Base-by-base conservation (phyloP, 2,888 invertebrate species). In the Chloroclysta siterata region DNA sequence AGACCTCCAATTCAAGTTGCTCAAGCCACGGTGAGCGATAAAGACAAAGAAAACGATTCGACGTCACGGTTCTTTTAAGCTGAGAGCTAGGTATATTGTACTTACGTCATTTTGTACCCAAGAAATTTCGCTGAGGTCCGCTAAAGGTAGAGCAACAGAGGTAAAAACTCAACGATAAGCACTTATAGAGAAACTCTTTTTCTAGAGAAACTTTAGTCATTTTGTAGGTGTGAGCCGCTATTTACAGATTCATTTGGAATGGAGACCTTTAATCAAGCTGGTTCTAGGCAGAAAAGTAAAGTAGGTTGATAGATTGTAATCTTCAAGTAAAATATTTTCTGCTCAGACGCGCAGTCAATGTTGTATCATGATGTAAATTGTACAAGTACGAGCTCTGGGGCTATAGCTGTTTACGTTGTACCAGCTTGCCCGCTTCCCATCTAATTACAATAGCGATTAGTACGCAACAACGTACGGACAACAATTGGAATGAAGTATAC, bases 361-460 rank as follows among this genome's bases (percentile, higher is more conserved):
- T 6, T 17, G 28, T 0, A 51, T 29, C 36, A 13, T 53, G 15
- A 41, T 0, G 56, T 50, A 50, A 55, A 13, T 15, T 41, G 29
- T 15, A 5, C 13, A 28, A 28, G 11, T 44, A 5, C 42, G 0
- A 50, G 33, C 60, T 50, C 60, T 54, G 15, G 8, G 14, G 15
- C 59, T 54, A 60, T 72, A 71, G 75, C 73, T 77, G 78, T 80
- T 80, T 82, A 81, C 76, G 51, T 55, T 51, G 75, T 80, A 66
- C 71, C 65, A 72, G 70, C 65, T 68, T 73, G 72, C 74, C 69
- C 67, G 64, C 66, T 69, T 73, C 72, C 74, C 70, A 70, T 68
- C 60, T 79, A 78, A 82, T 83, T 82, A 82, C 72, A 76, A 75
- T 79, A 72, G 71, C 72, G 78, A 84, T 84, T 78, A 84, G 78